Base-by-base conservation (phyloP, 2,888 invertebrate genomes). In the Silvanus unidentatus region DNA sequence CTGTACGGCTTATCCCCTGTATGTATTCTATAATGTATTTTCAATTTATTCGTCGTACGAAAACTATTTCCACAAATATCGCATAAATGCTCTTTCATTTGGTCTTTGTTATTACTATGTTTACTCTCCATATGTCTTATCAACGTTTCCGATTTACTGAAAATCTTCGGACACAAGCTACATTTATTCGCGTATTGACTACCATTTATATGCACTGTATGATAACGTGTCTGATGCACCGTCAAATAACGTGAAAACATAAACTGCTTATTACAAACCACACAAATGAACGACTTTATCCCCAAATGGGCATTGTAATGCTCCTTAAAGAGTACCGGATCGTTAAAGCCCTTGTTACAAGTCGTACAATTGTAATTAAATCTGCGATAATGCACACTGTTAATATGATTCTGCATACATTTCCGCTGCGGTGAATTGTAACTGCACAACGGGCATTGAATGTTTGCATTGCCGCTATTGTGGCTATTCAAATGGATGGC, bases 371-470 rank as follows among this genome's bases (percentile, higher is more conserved):
- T 68, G 49, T 65, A 73, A 42, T 69, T 70, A 44, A 70, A 73
- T 45, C 73, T 75, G 59, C 76, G 74, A 42, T 66, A 63, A 52
- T 77, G 77, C 67, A 75, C 75, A 32, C 76, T 72, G 72, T 72
- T 78, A 73, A 74, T 80, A 76, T 55, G 79, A 58, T 49, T 76
- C 73, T 60, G 78, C 64, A 66, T 45, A 28, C 60, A 63, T 6
- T 61, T 60, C 16, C 60, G 54, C 36, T 60, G 51, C 12, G 50
- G 53, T 0, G 64, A 62, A 10, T 49, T 56, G 40, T 63, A 64
- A 36, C 46, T 58, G 44, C 65, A 65, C 10, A 65, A 48, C 9
- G 64, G 64, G 39, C 65, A 65, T 2, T 53, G 50, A 44, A 60
- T 60, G 4, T 11, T 12, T 16, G 47, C 52, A 34, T 55, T 54